Evolutionary conservation across 2,888 invertebrate genomes (phyloP).

Genomic region (Calliphora vomitoria): DNA sequence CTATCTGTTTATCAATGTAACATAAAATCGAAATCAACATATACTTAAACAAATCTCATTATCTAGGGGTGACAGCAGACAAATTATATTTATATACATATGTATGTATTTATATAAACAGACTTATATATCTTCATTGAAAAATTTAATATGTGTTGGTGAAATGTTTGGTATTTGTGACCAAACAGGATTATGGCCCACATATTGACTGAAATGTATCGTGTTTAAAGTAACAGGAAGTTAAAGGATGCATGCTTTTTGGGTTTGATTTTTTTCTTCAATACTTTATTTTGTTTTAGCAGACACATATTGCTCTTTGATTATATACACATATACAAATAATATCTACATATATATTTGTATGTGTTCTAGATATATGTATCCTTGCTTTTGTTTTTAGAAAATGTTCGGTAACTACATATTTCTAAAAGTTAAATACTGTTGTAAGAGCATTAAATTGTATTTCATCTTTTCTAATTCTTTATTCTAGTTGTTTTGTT

Average conservation of each 20-base stretch:
- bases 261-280: slow-evolving; percentile 39
- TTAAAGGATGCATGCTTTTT: slow-evolving; percentile 37
- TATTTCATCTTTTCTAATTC: slow-evolving; percentile 35
- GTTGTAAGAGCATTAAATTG: slow-evolving; percentile 68
- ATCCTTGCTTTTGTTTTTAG: slow-evolving; percentile 13
- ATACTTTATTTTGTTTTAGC: slow-evolving; percentile 23
- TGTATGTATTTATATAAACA: not conserved
- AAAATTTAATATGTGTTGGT: not conserved
- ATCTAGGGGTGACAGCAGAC: too few species aligned
- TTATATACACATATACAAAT: not conserved
- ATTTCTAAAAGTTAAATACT: slow-evolving; percentile 62
- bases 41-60: too few species aligned
- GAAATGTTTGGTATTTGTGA: slow-evolving; percentile 18
- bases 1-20: too few species aligned
- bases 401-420: slow-evolving; percentile 55
- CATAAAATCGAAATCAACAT: too few species aligned
- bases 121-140: not conserved
- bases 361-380: not conserved
- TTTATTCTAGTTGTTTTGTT: not conserved
- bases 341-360: too few species aligned
- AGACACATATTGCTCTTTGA: slow-evolving; percentile 18
- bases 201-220: slow-evolving; percentile 29
- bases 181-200: slow-evolving; percentile 25
- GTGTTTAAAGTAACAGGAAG: slow-evolving; percentile 18
- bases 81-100: too few species aligned